Conservation (phyloP, 2,113 vertebrate genomes). For the Zosterops pallidus region DNA sequence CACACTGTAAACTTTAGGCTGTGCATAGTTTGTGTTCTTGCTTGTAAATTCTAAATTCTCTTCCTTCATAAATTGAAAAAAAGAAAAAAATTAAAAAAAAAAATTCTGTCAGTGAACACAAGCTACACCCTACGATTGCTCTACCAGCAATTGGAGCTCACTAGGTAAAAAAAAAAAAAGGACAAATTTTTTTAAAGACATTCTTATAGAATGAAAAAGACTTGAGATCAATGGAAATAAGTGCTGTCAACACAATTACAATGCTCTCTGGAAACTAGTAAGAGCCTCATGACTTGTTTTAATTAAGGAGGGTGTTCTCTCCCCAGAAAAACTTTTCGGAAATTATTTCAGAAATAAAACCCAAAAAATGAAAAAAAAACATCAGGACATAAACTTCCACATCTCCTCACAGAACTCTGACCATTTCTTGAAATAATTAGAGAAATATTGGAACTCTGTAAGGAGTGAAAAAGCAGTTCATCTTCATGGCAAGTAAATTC, state of each 20-base stretch:
- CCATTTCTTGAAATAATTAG: neutral
- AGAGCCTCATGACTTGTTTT: neutral
- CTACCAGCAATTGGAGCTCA: neutral
- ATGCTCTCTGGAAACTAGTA: neutral
- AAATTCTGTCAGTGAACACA: neutral
- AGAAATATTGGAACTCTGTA: neutral
- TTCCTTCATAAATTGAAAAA: neutral
- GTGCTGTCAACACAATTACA: neutral
- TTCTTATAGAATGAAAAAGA: neutral
- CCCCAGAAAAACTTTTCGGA: neutral
- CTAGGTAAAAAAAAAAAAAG: neutral
- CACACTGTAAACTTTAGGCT: neutral
- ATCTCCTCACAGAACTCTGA: neutral
- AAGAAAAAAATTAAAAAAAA: neutral
- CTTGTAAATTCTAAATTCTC: neutral
- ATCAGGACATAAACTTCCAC: neutral
- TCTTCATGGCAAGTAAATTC: neutral
- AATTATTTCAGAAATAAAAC: neutral
- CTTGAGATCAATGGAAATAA: neutral
- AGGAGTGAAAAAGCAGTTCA: neutral
- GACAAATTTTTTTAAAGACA: neutral
- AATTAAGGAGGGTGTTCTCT: neutral
- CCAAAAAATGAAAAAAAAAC: rapidly evolving
- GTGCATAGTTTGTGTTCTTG: neutral
- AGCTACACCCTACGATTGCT: neutral